These are phyloP conservation scores for Strigamia transsilvanica DNA, from an alignment of 2,888 invertebrate genomes.

Conservation along the genomic window DNA sequence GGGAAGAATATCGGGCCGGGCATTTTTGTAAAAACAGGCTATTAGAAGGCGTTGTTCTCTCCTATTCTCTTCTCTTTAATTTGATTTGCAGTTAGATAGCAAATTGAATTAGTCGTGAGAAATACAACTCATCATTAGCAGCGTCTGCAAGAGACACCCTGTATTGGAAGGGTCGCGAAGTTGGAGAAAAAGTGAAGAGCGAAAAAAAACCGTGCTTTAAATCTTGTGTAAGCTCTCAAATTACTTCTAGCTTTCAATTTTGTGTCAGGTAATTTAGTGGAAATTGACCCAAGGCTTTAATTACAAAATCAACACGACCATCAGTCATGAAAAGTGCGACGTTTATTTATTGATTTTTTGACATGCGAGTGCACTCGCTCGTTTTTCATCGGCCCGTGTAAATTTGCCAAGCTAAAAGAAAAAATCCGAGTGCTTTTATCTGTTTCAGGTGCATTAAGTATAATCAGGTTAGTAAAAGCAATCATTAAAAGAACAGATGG, in stretches of 20 bases:
- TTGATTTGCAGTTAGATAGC: conserved; percentile 34
- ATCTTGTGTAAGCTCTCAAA: conserved; percentile 24
- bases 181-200: neutral
- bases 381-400: conserved; percentile 13
- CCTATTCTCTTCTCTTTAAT: conserved; percentile 51
- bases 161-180: neutral
- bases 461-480: conserved; percentile 26
- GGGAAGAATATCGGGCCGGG: no score
- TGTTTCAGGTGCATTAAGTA: conserved; percentile 29
- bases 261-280: conserved; percentile 35
- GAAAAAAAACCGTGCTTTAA: neutral
- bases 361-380: conserved; percentile 5
- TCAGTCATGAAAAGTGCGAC: conserved; percentile 3
- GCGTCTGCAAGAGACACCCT: conserved; percentile 2
- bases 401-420: conserved; percentile 4
- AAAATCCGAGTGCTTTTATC: conserved; percentile 6
- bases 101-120: neutral
- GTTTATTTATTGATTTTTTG: conserved; percentile 22
- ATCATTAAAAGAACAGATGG: conserved; percentile 38
- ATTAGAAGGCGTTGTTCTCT: no score
- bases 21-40: no score
- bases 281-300: conserved; percentile 31
- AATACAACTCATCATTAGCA: conserved; percentile 20
- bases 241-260: conserved; percentile 30
- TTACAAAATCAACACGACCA: conserved; percentile 38